Percentiles rank a stretch among this genome's conserved stretches.
phyloP scores from a whole-genome alignment of 2,797 vertebrate genomes.

The Kryptopterus vitreolus region DNA sequence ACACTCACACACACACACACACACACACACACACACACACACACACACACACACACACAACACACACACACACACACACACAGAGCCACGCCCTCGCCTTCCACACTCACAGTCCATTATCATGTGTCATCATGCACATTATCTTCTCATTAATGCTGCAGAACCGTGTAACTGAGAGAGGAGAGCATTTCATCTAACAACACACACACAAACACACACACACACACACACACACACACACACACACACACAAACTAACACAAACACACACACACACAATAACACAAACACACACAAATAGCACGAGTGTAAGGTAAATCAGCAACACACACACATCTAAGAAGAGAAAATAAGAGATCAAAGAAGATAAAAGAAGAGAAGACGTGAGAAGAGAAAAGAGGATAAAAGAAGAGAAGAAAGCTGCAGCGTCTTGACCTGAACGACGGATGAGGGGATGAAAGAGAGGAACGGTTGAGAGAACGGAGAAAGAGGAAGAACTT shows the following conservation, averaged over 20 bases:
- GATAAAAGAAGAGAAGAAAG: not conserved
- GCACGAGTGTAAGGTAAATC: slow-evolving; percentile 6
- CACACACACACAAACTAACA: not conserved
- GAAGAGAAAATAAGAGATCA: too few relatives aligned
- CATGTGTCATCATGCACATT: slow-evolving; percentile 15
- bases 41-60: slow-evolving; percentile 11
- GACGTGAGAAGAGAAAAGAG: slow-evolving; percentile 36
- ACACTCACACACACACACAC: slow-evolving; percentile 35
- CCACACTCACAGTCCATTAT: slow-evolving; percentile 2
- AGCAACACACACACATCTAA: not conserved
- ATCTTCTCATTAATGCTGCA: slow-evolving; percentile 21
- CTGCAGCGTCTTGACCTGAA: not conserved
- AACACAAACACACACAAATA: not conserved
- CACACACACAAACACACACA: not conserved
- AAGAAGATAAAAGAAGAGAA: too few relatives aligned
- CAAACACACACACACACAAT: not conserved
- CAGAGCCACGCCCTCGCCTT: slow-evolving; percentile 33
- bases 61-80: slow-evolving; percentile 49
- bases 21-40: slow-evolving; percentile 32
- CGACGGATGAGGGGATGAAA: not conserved
- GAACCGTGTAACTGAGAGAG: slow-evolving; percentile 1
- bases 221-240: not conserved
- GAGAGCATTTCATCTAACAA: not conserved
- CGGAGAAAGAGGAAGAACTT: not conserved
- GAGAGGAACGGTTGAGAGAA: slow-evolving; percentile 44